A percentile compares a stretch with the other conserved stretches of the same genome.
Conservation (phyloP, 2,888 invertebrate genomes). For the Leptinotarsa haldemani region DNA sequence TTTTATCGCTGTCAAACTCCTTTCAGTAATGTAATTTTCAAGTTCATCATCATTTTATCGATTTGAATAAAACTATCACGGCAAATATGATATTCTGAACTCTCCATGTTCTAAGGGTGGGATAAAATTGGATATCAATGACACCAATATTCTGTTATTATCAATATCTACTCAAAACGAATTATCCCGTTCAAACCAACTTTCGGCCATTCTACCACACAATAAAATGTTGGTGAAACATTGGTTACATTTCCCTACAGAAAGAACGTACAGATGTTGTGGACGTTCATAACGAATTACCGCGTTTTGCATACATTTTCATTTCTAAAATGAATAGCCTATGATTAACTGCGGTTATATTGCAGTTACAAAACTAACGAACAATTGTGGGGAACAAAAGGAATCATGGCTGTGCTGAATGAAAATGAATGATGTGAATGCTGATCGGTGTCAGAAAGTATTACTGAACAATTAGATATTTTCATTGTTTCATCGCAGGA, state of each 20-base stretch:
- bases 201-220: not conserved
- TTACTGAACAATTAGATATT: no score
- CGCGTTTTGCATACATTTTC: not conserved
- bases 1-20: no score
- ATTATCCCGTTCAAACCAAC: not conserved
- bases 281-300: not conserved
- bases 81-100: no score
- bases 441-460: not conserved
- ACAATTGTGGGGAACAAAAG: not conserved
- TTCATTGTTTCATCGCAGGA: no score
- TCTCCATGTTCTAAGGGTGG: no score
- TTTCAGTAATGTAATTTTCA: no score
- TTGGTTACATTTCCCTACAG: not conserved
- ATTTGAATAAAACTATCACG: no score
- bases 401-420: not conserved
- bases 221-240: not conserved
- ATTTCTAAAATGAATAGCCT: not conserved
- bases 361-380: not conserved
- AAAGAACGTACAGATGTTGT: not conserved
- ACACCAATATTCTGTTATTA: no score
- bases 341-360: slow-evolving; percentile 1
- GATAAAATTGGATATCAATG: no score
- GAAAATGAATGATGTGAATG: not conserved
- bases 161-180: no score
- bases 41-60: no score